These are phyloP conservation scores for Penaeus chinensis DNA, from an alignment of 1,140 invertebrate species.

Conservation along the genomic window DNA sequence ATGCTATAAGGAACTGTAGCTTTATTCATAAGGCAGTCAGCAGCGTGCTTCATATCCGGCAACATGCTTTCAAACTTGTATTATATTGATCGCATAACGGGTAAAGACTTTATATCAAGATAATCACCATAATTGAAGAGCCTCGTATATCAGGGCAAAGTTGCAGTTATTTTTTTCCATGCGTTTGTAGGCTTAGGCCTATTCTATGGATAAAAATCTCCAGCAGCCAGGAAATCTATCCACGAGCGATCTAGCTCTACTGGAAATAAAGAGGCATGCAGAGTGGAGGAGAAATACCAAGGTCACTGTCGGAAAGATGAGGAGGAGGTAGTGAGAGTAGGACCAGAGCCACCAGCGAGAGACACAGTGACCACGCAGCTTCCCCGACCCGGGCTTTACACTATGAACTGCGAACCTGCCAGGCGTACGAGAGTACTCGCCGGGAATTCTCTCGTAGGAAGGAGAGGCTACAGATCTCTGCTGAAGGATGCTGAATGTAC, in stretches of 20 bases:
- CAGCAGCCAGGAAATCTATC: conserved; percentile 32
- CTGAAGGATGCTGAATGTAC: too few species aligned
- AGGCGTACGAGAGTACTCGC: background rate
- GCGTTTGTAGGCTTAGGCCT: background rate
- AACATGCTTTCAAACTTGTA: too few species aligned
- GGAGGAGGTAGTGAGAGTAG: conserved; percentile 42
- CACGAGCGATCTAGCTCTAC: conserved; percentile 39
- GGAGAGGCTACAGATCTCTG: too few species aligned
- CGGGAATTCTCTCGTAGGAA: too few species aligned
- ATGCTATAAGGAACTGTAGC: too few species aligned
- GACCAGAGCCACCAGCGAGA: conserved; percentile 45
- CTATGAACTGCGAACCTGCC: background rate
- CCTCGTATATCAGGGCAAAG: too few species aligned
- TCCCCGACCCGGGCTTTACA: background rate
- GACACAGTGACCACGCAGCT: conserved; percentile 36
- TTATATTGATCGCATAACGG: too few species aligned
- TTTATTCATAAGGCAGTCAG: too few species aligned
- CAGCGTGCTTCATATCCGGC: too few species aligned
- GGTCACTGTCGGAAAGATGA: conserved; percentile 56
- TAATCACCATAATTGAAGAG: too few species aligned
- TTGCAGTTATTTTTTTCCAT: background rate
- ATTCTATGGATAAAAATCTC: conserved; percentile 6
- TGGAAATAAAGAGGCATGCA: conserved; percentile 51
- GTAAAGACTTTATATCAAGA: too few species aligned
- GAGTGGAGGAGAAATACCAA: conserved; percentile 55